phyloP scores from a whole-genome alignment of 2,113 vertebrate species.

The western clawed frog (Xenopus tropicalis) region DNA sequence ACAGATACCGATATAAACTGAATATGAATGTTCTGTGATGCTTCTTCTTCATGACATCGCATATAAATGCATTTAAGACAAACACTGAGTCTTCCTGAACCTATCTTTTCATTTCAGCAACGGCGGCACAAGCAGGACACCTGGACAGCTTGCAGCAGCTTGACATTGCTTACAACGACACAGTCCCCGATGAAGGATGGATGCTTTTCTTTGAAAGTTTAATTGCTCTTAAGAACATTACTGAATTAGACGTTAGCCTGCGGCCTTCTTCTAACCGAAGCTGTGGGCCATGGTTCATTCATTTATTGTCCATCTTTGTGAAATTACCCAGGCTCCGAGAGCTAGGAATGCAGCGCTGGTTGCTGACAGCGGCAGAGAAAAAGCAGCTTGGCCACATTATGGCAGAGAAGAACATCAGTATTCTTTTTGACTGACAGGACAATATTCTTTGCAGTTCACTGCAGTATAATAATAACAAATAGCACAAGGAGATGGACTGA shows the following conservation, averaged over 20 bases:
- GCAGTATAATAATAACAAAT: too few species aligned
- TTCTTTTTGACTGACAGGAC: constrained; percentile 63
- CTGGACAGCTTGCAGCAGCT: constrained; percentile 65
- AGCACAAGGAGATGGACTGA: too few species aligned
- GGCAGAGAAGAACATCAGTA: constrained; percentile 53
- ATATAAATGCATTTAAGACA: too few species aligned
- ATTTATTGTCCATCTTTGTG: constrained; percentile 63
- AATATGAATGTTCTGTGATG: too few species aligned
- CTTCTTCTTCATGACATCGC: too few species aligned
- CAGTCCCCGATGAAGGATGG: constrained; percentile 68
- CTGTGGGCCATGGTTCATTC: constrained; percentile 68
- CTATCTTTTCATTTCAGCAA: constrained; percentile 59
- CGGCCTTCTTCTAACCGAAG: constrained; percentile 54
- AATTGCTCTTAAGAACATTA: constrained; percentile 62
- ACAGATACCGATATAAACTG: too few species aligned
- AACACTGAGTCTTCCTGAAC: too few species aligned
- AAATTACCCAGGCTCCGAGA: constrained; percentile 64
- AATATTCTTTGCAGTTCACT: not conserved
- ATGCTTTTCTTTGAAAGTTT: constrained; percentile 61
- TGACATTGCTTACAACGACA: constrained; percentile 80
- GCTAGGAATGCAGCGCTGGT: constrained; percentile 73
- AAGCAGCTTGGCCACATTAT: constrained; percentile 59
- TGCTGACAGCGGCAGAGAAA: constrained; percentile 51
- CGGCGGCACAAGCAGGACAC: constrained; percentile 51
- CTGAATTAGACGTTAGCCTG: constrained; percentile 77